Conservation (phyloP, 2,888 invertebrate genomes). For the Caenorhabditis doughertyi region DNA sequence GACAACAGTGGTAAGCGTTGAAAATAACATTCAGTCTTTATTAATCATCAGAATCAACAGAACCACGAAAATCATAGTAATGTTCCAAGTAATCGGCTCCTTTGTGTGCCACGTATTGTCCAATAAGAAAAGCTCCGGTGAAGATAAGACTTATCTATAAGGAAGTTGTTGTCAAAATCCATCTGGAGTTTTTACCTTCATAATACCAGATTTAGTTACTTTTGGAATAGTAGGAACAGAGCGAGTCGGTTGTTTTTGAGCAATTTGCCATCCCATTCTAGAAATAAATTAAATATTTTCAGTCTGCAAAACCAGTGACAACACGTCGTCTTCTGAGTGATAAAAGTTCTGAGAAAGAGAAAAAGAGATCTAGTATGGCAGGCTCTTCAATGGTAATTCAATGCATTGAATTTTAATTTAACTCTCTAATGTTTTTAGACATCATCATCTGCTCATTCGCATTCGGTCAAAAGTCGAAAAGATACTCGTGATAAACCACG, state of each 20-base stretch:
- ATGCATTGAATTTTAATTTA: conserved; percentile 15
- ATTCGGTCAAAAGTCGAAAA: conserved; percentile 27
- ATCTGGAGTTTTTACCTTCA: no score
- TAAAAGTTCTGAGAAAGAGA: conserved; percentile 22
- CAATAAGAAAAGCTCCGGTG: conserved; percentile 31
- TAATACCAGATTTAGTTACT: conserved; percentile 1
- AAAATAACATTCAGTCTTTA: background rate
- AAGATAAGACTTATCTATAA: conserved; percentile 12
- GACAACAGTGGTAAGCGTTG: conserved; percentile 19
- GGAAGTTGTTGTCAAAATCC: background rate
- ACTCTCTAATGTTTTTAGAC: conserved; percentile 24
- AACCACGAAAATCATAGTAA: conserved; percentile 21
- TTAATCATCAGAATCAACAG: conserved; percentile 14
- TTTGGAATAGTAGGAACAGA: conserved; percentile 12
- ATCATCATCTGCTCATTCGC: conserved; percentile 35
- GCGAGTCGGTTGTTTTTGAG: background rate
- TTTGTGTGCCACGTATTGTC: conserved; percentile 35
- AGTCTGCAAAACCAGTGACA: conserved; percentile 36
- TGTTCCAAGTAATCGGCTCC: conserved; percentile 38
- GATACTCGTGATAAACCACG: conserved; percentile 40
- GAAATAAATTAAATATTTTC: conserved; percentile 16
- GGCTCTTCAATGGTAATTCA: conserved; percentile 48
- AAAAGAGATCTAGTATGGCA: conserved; percentile 38
- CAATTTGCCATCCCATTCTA: background rate
- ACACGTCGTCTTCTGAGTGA: conserved; percentile 25